Evolutionary conservation across 2,113 vertebrate species (phyloP), one percentile per base, ranked within the genome.

Genomic region (Hymenochirus boettgeri): DNA sequence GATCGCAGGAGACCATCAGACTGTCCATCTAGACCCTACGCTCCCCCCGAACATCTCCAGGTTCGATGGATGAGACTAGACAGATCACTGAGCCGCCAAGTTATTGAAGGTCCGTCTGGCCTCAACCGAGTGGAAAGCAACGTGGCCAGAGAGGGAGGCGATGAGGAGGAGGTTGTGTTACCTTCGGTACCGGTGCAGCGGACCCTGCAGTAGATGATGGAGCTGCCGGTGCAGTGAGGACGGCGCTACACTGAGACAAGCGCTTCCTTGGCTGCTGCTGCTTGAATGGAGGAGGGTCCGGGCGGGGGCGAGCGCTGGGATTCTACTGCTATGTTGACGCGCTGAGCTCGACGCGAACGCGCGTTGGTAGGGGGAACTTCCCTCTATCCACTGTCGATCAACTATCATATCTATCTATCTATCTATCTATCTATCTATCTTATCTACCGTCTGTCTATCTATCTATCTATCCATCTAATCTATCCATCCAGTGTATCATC

Each of bases 211-310:
- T 4, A 29, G 37, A 31, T 65, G 52, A 21, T n/a, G 63, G 62
- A 52, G 25, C 53, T 54, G 42, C 6, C 88, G 83, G 88, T 88
- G 69, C 72, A 67, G 66, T 58, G 55, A 52, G 6, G 64, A 46
- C 59, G 63, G 42, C 18, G 63, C 54, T 57, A 17, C 52, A 71
- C 10, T 35, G 5, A 13, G 33, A 35, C 10, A 35, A 35, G 33
- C 15, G 33, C 33, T 35, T 59, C 37, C 33, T 62, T 62, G 25
- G 70, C 67, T 31, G 70, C 27, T 53, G n/a, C n/a, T n/a, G n/a
- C n/a, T 17, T 50, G 23, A 70, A 72, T 75, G 74, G 72, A 24
- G 37, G 55, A 50, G 42, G 50, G 48, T 64, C 1, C 54, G 21
- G 11, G 24, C 9, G 25, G 51, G 65, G 13, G 42, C 33, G 73